Base-by-base conservation (phyloP, 2,113 vertebrate genomes). In the Grammomys surdaster region DNA sequence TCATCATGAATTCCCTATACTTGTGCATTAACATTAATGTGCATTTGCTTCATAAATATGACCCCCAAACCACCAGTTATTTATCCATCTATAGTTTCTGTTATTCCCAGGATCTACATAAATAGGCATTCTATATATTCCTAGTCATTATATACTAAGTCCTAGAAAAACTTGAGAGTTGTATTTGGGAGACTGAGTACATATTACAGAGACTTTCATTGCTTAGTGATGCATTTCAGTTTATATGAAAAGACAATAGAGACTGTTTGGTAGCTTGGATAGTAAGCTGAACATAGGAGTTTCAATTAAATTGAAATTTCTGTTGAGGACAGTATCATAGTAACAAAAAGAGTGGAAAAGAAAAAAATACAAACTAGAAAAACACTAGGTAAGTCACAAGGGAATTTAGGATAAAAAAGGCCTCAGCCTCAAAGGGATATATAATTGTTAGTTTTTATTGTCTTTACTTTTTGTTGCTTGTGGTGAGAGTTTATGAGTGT, bases 31-130 rank as follows among this genome's bases (percentile, higher is more conserved):
- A 36, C 36, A 51, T 84, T 89, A 82, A 3, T 14, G 1, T 28
- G 13, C 22, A 26, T 82, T 36, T 28, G 22, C 77, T 60, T 40
- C 36, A 56, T 54, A 82, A 92, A 48, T 16, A 46, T 77, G 36
- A 90, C 22, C 4, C 82, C 69, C 48, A 91, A 91, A 90, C 16
- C 36, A 43, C 58, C 75, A 88, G 70, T 85, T 58, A 81, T 56
- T 81, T 81, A 56, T 36, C 54, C 51, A 24, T 58, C 65, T 88
- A 19, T 48, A 90, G n/a, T 88, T 93, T 95, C 72, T 92, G 3
- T 86, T 92, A 88, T 10, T 97, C 51, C 33, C 77, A 70, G 91
- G 77, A 94, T n/a, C 58, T 87, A 13, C 84, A 56, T 89, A 56
- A 92, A 48, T 40, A 86, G 73, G 93, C 54, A 78, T 65, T 93